Base-by-base conservation (phyloP, 2,888 invertebrate species). In the Colostygia pectinataria region DNA sequence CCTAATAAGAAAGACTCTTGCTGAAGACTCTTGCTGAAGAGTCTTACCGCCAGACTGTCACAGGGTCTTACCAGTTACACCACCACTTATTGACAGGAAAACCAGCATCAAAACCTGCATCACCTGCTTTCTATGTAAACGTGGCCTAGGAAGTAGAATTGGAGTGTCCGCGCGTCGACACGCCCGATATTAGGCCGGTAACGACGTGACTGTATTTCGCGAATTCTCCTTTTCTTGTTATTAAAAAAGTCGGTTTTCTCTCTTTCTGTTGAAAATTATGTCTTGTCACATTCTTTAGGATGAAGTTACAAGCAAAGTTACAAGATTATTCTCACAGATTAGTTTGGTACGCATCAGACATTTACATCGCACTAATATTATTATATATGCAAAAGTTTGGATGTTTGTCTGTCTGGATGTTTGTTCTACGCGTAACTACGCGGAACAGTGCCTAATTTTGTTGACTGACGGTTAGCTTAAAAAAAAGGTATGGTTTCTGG, bases 181-280 rank as follows among this genome's bases (percentile, higher is more conserved):
- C 57, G 57, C 54, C 57, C 69, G 63, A 66, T 68, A 73, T 71
- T 69, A 68, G 66, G 65, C 52, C 33, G 37, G 47, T 34, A 55
- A 67, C 53, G 63, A 79, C 80, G 79, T 79, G 79, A 80, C 75
- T 64, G 68, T 73, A 71, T 77, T 73, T 57, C 57, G 51, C 55
- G 64, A 63, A 58, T 29, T 65, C 68, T 59, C 60, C 4, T 27
- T 55, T 57, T 64, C 33, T 57, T 70, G 61, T 72, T 78, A 72
- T 75, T 75, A 73, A 76, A 75, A 76, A 77, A 62, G 51, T 60
- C 61, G 33, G 13, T 28, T 44, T 54, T 45, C n/a, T 49, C 38
- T 46, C 32, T 46, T 20, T 37, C 25, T 40, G 34, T 28, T 20
- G 10, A 18, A 33, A 33, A 15, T 33, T 33, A 9, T 33, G 4